Conservation (phyloP, 2,888 invertebrate species). For the Epistrophella euchroma region DNA sequence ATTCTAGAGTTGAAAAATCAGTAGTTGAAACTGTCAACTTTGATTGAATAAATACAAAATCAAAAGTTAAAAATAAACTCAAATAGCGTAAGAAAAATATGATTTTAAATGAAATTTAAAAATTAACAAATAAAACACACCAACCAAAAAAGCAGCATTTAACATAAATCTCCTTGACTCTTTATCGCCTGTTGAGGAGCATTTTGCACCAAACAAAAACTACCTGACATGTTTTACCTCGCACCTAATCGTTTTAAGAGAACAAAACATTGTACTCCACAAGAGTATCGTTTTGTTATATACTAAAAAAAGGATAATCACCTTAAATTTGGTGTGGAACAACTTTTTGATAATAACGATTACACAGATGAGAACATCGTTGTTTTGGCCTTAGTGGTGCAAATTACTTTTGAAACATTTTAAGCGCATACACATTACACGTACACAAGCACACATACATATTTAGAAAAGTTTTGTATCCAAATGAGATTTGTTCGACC, state of each 20-base stretch:
- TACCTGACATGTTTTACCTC: neutral
- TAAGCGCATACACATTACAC: slow-evolving; percentile 7
- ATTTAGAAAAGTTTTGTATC: neutral
- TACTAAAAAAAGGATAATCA: slow-evolving; percentile 52
- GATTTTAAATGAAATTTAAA: neutral
- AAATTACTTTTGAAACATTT: slow-evolving; percentile 58
- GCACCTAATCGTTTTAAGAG: neutral
- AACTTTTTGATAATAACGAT: slow-evolving; percentile 59
- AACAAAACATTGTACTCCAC: slow-evolving; percentile 21
- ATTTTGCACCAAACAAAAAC: neutral
- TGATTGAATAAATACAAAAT: too few relatives aligned
- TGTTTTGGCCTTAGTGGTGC: slow-evolving; percentile 50
- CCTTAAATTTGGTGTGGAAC: slow-evolving; percentile 51
- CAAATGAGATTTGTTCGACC: slow-evolving; percentile 1
- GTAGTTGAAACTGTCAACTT: too few relatives aligned
- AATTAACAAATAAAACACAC: neutral
- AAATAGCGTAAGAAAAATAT: neutral
- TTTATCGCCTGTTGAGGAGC: slow-evolving; percentile 23
- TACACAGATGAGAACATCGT: slow-evolving; percentile 46
- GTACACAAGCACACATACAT: neutral
- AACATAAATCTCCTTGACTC: neutral
- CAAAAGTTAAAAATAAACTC: too few relatives aligned
- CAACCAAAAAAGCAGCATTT: neutral
- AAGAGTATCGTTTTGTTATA: slow-evolving; percentile 59
- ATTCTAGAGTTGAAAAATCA: too few relatives aligned